phyloP scores from a whole-genome alignment of 2,888 invertebrate species.

The Frankliniella fusca region DNA sequence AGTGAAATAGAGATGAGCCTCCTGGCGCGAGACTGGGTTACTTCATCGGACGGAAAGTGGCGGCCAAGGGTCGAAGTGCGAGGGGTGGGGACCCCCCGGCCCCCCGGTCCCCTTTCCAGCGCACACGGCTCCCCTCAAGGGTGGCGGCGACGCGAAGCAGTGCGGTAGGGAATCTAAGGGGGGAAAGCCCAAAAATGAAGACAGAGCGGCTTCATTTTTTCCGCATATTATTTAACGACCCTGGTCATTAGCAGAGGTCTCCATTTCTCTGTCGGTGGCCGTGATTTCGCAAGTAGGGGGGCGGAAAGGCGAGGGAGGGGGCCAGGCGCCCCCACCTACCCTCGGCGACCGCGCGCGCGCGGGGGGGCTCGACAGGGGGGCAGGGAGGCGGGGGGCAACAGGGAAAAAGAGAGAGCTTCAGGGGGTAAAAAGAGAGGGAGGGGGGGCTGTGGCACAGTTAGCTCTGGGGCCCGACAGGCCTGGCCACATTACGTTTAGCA shows the following conservation, averaged over 20 bases:
- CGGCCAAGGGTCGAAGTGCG: background rate
- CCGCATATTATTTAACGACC: slow-evolving; percentile 25
- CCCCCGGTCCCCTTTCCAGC: background rate
- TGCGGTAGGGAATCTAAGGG: background rate
- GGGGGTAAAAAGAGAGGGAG: background rate
- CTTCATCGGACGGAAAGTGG: background rate
- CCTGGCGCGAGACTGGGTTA: too few species aligned
- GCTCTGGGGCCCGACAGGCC: background rate
- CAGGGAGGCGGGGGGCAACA: background rate
- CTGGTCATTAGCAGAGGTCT: slow-evolving; percentile 19
- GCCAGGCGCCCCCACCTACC: background rate
- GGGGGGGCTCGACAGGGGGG: background rate
- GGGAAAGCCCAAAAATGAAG: slow-evolving; percentile 14
- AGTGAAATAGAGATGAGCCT: too few species aligned
- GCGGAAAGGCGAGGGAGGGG: background rate
- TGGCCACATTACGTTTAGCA: slow-evolving; percentile 6
- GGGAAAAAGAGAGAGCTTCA: background rate
- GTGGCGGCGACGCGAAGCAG: background rate
- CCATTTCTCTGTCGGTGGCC: slow-evolving; percentile 12
- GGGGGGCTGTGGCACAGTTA: background rate
- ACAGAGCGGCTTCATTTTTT: slow-evolving; percentile 21
- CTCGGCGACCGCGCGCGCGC: background rate
- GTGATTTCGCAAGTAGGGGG: background rate
- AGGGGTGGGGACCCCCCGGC: background rate
- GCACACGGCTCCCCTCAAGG: background rate